These are phyloP conservation scores for Alces alces DNA, from an alignment of 2,113 vertebrate genomes.

Conservation along the genomic window DNA sequence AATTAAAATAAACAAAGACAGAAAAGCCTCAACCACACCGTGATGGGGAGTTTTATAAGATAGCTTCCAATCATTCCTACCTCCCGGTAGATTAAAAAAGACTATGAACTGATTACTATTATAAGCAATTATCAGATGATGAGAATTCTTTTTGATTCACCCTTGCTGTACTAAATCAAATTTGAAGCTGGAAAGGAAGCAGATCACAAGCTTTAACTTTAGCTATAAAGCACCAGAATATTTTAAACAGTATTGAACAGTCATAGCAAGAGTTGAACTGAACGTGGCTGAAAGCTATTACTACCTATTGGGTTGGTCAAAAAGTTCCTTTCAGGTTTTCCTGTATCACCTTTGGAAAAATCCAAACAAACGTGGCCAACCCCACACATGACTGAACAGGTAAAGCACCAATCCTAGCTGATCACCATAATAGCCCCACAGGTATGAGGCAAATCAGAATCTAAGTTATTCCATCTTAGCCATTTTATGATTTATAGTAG, in stretches of 20 bases:
- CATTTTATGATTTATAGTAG: background rate
- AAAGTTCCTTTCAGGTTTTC: background rate
- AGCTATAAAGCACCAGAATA: background rate
- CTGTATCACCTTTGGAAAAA: background rate
- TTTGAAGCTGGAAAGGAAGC: background rate
- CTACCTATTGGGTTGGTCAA: background rate
- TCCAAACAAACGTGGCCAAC: background rate
- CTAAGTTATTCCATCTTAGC: background rate
- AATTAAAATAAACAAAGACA: background rate
- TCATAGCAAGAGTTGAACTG: background rate
- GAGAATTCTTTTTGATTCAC: background rate
- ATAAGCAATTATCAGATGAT: constrained; percentile 20
- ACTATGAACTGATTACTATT: background rate
- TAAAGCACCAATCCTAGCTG: background rate
- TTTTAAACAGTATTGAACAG: background rate
- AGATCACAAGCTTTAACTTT: constrained; percentile 14
- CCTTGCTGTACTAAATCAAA: background rate
- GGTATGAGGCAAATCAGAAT: background rate
- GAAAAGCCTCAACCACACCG: background rate
- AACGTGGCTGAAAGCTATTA: background rate
- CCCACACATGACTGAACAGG: background rate
- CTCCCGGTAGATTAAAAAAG: background rate
- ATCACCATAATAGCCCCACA: background rate
- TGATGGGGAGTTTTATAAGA: background rate
- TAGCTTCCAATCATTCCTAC: background rate